Evolutionary conservation across 2,797 vertebrate genomes (phyloP).

Genomic region (Morus bassanus): DNA sequence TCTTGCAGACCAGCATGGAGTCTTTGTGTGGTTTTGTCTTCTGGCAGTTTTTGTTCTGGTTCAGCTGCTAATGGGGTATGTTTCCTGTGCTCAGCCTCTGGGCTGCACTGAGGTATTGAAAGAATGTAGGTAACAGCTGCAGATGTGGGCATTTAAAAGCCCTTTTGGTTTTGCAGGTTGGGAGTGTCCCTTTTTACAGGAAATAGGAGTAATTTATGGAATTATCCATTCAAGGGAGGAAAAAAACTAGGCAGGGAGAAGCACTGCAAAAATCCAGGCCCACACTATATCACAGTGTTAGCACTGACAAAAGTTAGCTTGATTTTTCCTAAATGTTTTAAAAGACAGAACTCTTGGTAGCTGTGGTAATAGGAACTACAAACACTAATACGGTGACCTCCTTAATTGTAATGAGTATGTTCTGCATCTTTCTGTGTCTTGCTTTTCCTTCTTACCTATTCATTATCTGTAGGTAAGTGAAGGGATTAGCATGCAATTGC

Average conservation of each 20-base stretch:
- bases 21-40: not conserved
- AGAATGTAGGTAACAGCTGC: slow-evolving; percentile 8
- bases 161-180: not conserved
- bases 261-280: not conserved
- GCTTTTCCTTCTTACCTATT: slow-evolving; percentile 41
- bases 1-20: not conserved
- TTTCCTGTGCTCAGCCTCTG: not conserved
- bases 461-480: slow-evolving; percentile 46
- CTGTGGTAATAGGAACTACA: not conserved
- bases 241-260: not conserved
- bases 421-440: slow-evolving; percentile 9
- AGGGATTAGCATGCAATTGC: slow-evolving; percentile 45
- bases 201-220: not conserved
- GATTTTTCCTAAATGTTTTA: not conserved
- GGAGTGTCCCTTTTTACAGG: slow-evolving; percentile 3
- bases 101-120: not conserved
- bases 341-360: not conserved
- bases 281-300: not conserved
- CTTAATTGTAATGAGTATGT: slow-evolving; percentile 36
- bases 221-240: not conserved
- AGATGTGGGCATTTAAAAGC: not conserved
- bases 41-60: not conserved
- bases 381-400: not conserved
- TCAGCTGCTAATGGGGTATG: not conserved
- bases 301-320: not conserved